Conservation (phyloP, 2,797 vertebrate species). For the Helarctos malayanus region DNA sequence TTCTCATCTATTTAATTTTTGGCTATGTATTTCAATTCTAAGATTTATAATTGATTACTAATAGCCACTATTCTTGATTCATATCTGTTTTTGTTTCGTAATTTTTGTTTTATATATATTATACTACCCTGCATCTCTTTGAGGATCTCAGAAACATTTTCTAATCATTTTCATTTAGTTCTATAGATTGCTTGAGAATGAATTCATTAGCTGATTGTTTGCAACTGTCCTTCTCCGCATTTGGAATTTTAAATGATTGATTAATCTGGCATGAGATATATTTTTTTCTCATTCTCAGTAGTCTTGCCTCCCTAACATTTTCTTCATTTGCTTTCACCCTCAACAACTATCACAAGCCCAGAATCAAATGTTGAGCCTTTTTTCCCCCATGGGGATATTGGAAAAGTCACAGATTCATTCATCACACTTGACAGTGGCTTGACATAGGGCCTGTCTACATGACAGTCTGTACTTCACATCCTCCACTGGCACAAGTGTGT, state of each 20-base stretch:
- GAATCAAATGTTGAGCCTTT: background rate
- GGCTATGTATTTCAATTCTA: constrained; percentile 7
- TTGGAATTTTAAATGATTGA: background rate
- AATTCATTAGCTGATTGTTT: constrained; percentile 51
- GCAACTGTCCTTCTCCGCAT: background rate
- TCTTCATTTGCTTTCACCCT: background rate
- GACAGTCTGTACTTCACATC: background rate
- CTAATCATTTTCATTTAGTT: constrained; percentile 22
- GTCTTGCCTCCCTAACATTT: background rate
- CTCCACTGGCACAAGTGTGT: background rate
- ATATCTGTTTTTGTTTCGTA: background rate
- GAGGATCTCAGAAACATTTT: constrained; percentile 13
- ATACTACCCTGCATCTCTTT: background rate
- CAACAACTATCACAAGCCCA: background rate
- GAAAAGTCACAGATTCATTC: background rate
- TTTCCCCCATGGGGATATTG: background rate
- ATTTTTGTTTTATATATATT: constrained; percentile 14
- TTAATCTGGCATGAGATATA: background rate
- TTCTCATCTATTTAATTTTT: constrained; percentile 35
- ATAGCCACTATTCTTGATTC: background rate
- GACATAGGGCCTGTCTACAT: background rate
- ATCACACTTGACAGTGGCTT: background rate
- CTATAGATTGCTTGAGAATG: constrained; percentile 48
- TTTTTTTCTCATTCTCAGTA: background rate
- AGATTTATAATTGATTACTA: background rate